Evolutionary conservation across 2,888 invertebrate species (phyloP).

Genomic region (Dexiosoma caninum): DNA sequence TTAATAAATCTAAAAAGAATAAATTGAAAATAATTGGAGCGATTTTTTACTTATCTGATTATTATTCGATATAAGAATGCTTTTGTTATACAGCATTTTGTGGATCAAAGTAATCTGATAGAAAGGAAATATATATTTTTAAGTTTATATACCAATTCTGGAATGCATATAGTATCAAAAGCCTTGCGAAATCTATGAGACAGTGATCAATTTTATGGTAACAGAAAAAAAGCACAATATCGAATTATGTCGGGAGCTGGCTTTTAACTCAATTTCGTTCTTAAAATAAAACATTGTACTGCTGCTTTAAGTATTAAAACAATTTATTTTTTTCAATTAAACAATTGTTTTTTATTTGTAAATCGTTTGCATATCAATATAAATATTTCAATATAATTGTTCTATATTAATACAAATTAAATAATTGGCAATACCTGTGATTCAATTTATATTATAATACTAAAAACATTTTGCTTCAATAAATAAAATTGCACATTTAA

Average conservation of each 20-base stretch:
- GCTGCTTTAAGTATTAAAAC: too few relatives aligned
- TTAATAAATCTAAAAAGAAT: background rate
- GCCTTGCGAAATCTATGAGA: background rate
- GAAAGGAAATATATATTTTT: too few relatives aligned
- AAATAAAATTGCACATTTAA: constrained; percentile 53
- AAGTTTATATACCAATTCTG: too few relatives aligned
- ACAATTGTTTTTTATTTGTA: constrained; percentile 19
- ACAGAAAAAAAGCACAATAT: too few relatives aligned
- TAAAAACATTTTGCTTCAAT: background rate
- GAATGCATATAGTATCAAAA: too few relatives aligned
- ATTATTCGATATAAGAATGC: too few relatives aligned
- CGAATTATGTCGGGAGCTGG: too few relatives aligned
- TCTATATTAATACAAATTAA: constrained; percentile 2
- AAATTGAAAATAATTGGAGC: background rate
- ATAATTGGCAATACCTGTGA: constrained; percentile 34
- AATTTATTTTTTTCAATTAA: background rate
- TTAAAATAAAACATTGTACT: too few relatives aligned
- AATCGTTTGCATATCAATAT: constrained; percentile 47
- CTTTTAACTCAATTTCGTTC: too few relatives aligned
- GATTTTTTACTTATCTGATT: background rate
- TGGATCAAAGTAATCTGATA: too few relatives aligned
- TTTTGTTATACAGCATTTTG: too few relatives aligned
- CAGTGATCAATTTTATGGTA: constrained; percentile 2
- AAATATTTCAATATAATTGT: constrained; percentile 33
- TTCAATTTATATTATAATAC: background rate